These are phyloP conservation scores for Cuniculus paca DNA, from an alignment of 2,797 vertebrate genomes.

Conservation along the genomic window DNA sequence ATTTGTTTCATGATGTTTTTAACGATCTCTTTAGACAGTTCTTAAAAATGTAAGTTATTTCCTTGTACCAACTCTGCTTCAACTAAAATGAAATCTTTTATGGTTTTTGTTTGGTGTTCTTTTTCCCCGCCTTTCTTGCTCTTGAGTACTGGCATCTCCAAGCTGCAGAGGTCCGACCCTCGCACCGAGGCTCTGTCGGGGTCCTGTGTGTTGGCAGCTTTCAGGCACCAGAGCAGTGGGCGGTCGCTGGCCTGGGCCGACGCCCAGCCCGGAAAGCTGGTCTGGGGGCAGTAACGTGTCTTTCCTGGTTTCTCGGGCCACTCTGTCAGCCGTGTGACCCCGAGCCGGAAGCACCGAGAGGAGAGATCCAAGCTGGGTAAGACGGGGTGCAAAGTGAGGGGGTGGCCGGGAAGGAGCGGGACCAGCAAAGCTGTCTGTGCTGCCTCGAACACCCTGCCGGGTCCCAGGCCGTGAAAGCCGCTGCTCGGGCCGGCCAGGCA, in stretches of 20 bases:
- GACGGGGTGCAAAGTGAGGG: not conserved
- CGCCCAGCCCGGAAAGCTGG: not conserved
- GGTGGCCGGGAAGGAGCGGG: not conserved
- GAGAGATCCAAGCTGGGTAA: not conserved
- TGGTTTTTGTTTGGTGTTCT: not conserved
- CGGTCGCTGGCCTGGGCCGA: not conserved
- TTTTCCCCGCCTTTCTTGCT: not conserved
- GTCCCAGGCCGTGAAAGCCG: not conserved
- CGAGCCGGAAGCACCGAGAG: not conserved
- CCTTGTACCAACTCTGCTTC: not conserved
- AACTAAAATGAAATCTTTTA: not conserved
- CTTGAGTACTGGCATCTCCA: not conserved
- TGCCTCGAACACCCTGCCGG: rapidly evolving
- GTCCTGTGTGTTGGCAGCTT: not conserved
- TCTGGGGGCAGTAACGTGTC: not conserved
- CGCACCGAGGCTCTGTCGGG: not conserved
- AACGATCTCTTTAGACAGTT: not conserved
- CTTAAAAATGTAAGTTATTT: not conserved
- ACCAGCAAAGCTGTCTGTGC: no score
- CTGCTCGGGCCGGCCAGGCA: not conserved
- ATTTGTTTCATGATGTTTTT: not conserved
- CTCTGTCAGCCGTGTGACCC: not conserved
- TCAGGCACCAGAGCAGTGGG: not conserved
- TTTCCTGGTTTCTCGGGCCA: not conserved
- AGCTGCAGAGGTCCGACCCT: not conserved